phyloP scores from a whole-genome alignment of 2,113 vertebrate species.

The Heterotis niloticus region DNA sequence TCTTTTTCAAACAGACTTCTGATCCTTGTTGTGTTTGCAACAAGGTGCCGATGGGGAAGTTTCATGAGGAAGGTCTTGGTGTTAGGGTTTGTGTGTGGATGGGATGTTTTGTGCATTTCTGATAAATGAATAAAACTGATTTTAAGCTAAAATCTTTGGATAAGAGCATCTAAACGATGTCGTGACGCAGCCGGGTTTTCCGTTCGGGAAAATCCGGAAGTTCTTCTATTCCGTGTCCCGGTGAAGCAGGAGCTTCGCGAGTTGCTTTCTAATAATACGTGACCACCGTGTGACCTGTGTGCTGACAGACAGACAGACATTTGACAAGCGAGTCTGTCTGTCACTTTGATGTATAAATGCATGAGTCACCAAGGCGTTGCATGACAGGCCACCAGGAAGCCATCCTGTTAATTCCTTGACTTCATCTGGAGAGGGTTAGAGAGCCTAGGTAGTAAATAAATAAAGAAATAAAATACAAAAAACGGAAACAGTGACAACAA shows the following conservation, averaged over 20 bases:
- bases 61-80: too few relatives aligned
- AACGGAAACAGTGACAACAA: not conserved
- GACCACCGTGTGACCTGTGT: slow-evolving; percentile 34
- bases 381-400: slow-evolving; percentile 52
- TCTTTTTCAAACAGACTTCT: too few relatives aligned
- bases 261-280: slow-evolving; percentile 23
- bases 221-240: not conserved
- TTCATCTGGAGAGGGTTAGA: slow-evolving; percentile 44
- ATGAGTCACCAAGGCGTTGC: slow-evolving; percentile 45
- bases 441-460: slow-evolving; percentile 39
- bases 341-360: slow-evolving; percentile 60
- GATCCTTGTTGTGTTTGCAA: too few relatives aligned
- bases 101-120: not conserved
- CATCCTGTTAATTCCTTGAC: slow-evolving; percentile 47
- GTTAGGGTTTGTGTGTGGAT: too few relatives aligned
- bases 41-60: too few relatives aligned
- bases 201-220: not conserved
- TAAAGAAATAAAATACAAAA: slow-evolving; percentile 24
- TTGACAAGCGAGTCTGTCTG: slow-evolving; percentile 49
- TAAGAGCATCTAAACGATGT: not conserved
- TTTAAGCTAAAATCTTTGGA: not conserved
- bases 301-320: slow-evolving; percentile 41
- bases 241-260: not conserved
- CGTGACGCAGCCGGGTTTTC: not conserved
- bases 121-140: not conserved